These are phyloP conservation scores for Alcis repandata DNA, from an alignment of 2,888 invertebrate species.

Conservation along the genomic window DNA sequence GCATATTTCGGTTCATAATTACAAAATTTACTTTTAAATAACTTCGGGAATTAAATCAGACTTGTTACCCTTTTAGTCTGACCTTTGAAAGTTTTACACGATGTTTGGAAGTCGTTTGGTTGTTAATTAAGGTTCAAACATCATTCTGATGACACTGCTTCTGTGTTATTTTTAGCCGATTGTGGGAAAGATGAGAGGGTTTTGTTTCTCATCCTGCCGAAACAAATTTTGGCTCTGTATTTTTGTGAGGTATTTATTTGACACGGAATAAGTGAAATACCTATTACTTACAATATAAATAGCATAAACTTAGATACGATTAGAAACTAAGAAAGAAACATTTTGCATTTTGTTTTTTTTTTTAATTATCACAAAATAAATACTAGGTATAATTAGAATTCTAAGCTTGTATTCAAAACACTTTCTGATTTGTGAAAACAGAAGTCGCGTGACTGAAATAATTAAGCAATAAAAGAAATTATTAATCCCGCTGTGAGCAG, in stretches of 20 bases:
- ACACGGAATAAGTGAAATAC: too few species aligned
- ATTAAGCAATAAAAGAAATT: conserved; percentile 28
- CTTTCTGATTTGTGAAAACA: conserved; percentile 25
- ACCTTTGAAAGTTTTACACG: conserved; percentile 29
- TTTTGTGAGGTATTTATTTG: too few species aligned
- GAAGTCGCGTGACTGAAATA: conserved; percentile 40
- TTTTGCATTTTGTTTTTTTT: too few species aligned
- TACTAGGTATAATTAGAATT: neutral
- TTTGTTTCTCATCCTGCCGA: too few species aligned
- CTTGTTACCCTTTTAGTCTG: conserved; percentile 24
- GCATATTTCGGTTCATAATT: conserved; percentile 14
- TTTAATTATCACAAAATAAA: too few species aligned
- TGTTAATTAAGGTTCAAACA: conserved; percentile 5
- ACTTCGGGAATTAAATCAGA: conserved; percentile 27
- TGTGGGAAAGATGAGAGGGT: too few species aligned
- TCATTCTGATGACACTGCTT: neutral
- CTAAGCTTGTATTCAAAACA: neutral
- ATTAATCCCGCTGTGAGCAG: conserved; percentile 26
- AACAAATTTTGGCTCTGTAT: too few species aligned
- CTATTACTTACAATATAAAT: too few species aligned
- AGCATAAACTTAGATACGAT: too few species aligned
- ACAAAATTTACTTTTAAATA: conserved; percentile 29
- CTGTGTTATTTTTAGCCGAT: neutral
- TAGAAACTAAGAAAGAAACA: too few species aligned
- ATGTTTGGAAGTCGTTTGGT: conserved; percentile 18